Percentiles rank a stretch among this genome's conserved stretches.
phyloP scores from a whole-genome alignment of 1,140 invertebrate species.

The Plodia interpunctella region DNA sequence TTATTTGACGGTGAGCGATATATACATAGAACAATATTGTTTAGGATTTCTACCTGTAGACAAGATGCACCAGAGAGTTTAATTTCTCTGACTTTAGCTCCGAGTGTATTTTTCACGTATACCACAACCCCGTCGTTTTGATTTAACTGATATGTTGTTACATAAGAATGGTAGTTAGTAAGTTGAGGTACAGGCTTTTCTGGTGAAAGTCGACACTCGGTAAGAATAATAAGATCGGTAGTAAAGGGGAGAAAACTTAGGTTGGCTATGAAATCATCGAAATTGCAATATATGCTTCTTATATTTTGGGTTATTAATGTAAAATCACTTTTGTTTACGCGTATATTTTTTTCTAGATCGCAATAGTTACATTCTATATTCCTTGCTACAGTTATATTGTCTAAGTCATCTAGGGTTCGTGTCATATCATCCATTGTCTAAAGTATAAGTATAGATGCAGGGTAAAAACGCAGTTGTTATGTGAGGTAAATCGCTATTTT shows the following conservation, averaged over 20 bases:
- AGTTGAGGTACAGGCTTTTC: background rate
- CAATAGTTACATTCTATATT: background rate
- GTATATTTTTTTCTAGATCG: background rate
- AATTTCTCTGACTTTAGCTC: background rate
- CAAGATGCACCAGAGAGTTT: background rate
- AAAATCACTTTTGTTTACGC: background rate
- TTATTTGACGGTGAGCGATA: background rate
- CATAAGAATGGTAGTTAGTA: background rate
- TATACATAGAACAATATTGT: background rate
- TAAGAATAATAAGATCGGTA: background rate
- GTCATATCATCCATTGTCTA: background rate
- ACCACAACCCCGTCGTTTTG: background rate
- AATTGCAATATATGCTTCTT: background rate
- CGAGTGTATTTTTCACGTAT: background rate
- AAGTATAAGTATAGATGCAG: background rate
- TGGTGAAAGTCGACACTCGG: background rate
- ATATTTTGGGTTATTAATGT: background rate
- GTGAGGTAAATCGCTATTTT: background rate
- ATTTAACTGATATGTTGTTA: background rate
- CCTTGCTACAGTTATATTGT: background rate
- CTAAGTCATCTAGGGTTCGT: background rate
- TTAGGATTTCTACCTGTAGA: background rate
- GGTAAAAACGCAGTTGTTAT: background rate
- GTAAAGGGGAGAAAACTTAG: background rate
- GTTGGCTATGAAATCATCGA: background rate